These are phyloP conservation scores for Hemichromis elongatus DNA, from an alignment of 2,113 vertebrate genomes.

Conservation along the genomic window DNA sequence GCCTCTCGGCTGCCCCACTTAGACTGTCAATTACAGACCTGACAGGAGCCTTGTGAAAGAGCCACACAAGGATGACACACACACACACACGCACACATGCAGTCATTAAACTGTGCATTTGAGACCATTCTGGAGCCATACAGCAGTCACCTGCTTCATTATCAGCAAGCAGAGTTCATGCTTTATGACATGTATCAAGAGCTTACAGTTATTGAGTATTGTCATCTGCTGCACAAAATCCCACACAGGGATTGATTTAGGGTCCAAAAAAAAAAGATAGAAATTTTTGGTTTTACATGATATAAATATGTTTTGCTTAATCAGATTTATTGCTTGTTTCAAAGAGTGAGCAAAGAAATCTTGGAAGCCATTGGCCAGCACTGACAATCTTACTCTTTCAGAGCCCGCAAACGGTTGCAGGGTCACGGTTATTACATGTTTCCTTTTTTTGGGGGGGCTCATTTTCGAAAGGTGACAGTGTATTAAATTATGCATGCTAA, in stretches of 20 bases:
- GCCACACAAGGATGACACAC: constrained; percentile 78
- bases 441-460: not conserved
- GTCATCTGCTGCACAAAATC: constrained; percentile 25
- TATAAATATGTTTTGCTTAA: not conserved
- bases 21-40: constrained; percentile 87
- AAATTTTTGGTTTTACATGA: not conserved
- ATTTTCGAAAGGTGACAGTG: constrained; percentile 16
- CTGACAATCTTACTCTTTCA: not conserved
- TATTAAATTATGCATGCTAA: constrained; percentile 39
- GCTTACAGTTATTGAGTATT: constrained; percentile 70
- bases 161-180: constrained; percentile 78
- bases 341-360: not conserved
- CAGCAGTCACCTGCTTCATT: constrained; percentile 84
- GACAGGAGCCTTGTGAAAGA: constrained; percentile 83
- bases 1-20: constrained; percentile 91
- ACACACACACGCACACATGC: constrained; percentile 46
- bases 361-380: not conserved
- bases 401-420: not conserved
- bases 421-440: constrained; percentile 17
- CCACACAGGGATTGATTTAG: constrained; percentile 26
- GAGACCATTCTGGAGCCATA: constrained; percentile 79
- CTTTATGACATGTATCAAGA: constrained; percentile 75
- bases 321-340: not conserved
- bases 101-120: constrained; percentile 79
- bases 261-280: not conserved